A percentile compares a stretch with the other conserved stretches of the same genome.
phyloP scores from a whole-genome alignment of 2,888 invertebrate genomes.

The Hirtodrosophila histrioides region DNA sequence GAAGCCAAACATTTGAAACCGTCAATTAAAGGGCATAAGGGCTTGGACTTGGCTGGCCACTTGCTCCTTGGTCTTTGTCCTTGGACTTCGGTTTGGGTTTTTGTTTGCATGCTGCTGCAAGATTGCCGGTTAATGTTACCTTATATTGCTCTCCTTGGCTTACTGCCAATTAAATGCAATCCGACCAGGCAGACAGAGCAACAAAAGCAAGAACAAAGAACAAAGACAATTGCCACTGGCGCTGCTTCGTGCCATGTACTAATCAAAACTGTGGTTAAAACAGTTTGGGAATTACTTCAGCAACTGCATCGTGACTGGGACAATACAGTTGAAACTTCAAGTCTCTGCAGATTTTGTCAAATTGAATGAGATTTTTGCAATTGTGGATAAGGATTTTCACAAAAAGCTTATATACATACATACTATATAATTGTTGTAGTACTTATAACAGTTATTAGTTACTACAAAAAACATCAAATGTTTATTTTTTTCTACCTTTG shows the following conservation, averaged over 20 bases:
- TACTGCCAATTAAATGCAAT: slow-evolving; percentile 53
- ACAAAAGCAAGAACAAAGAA: slow-evolving; percentile 2
- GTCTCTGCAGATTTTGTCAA: background rate
- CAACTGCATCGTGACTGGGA: slow-evolving; percentile 32
- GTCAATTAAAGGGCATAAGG: slow-evolving; percentile 42
- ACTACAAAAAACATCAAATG: too few species aligned
- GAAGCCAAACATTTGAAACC: slow-evolving; percentile 31
- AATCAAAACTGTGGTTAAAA: slow-evolving; percentile 55
- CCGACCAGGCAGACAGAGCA: slow-evolving; percentile 14
- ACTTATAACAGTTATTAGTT: too few species aligned
- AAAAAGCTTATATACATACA: too few species aligned
- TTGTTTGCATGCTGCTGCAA: slow-evolving; percentile 26
- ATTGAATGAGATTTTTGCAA: slow-evolving; percentile 4
- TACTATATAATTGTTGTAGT: too few species aligned
- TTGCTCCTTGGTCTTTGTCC: too few species aligned
- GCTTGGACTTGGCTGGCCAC: background rate
- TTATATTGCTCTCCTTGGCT: slow-evolving; percentile 2
- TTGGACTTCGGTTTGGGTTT: background rate
- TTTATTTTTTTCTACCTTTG: too few species aligned
- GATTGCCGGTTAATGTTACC: slow-evolving; percentile 45
- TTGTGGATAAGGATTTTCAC: background rate
- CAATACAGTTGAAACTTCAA: slow-evolving; percentile 29
- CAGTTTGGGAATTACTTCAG: slow-evolving; percentile 27
- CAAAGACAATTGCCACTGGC: background rate
- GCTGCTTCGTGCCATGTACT: slow-evolving; percentile 39